phyloP scores from a whole-genome alignment of 2,113 vertebrate genomes.

The Columba livia region DNA sequence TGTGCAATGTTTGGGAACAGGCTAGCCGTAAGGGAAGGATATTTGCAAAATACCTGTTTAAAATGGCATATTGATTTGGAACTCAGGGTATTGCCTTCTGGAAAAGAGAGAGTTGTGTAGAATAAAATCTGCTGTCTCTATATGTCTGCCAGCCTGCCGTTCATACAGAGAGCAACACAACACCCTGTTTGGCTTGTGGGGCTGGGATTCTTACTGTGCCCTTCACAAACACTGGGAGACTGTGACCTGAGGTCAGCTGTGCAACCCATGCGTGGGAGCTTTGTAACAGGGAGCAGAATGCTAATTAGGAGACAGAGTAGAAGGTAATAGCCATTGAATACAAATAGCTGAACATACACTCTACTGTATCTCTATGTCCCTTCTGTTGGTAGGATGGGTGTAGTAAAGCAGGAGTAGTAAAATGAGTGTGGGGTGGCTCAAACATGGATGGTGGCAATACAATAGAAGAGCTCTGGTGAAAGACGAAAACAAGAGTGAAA shows the following conservation, averaged over 20 bases:
- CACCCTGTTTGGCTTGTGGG: not conserved
- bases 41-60: not conserved
- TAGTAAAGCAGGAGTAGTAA: not conserved
- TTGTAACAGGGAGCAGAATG: not conserved
- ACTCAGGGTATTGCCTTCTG: not conserved
- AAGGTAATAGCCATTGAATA: not conserved
- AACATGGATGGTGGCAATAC: not conserved
- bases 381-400: too few relatives aligned
- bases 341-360: not conserved
- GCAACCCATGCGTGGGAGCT: not conserved
- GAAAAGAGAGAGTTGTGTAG: not conserved
- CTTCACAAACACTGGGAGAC: not conserved
- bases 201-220: not conserved
- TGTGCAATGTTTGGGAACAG: not conserved
- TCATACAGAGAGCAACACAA: not conserved
- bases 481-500: not conserved
- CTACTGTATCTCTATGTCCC: rapidly evolving
- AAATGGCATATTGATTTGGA: not conserved
- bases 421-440: not conserved
- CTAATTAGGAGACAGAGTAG: not conserved
- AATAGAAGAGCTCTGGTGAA: not conserved
- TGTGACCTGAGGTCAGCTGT: not conserved
- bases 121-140: not conserved
- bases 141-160: not conserved
- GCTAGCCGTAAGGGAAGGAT: rapidly evolving